These are phyloP conservation scores for Hydriomena furcata DNA, from an alignment of 2,888 invertebrate genomes.

Conservation along the genomic window DNA sequence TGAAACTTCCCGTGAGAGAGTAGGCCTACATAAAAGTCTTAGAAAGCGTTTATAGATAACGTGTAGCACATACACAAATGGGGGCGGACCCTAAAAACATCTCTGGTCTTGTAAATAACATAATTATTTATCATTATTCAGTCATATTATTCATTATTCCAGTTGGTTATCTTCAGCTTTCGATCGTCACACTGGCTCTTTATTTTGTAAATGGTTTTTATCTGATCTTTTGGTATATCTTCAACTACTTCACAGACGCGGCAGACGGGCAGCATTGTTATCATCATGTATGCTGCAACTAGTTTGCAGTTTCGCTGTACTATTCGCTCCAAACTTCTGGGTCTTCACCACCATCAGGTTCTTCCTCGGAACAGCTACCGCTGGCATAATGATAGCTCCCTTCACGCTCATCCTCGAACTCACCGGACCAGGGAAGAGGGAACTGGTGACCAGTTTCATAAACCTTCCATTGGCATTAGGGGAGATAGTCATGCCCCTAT, in stretches of 20 bases:
- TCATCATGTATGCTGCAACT: conserved; percentile 85
- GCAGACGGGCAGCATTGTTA: conserved; percentile 87
- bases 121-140: too few relatives aligned
- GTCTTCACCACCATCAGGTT: conserved; percentile 85
- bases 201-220: too few relatives aligned
- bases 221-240: too few relatives aligned
- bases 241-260: conserved; percentile 82
- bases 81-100: too few relatives aligned
- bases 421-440: conserved; percentile 73
- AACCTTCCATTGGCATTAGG: conserved; percentile 85
- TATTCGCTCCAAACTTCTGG: conserved; percentile 82
- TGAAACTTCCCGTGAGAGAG: too few relatives aligned
- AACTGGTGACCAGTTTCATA: conserved; percentile 78
- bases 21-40: too few relatives aligned
- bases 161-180: too few relatives aligned
- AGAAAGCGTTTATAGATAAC: too few relatives aligned
- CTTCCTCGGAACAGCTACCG: conserved; percentile 86
- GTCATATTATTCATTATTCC: too few relatives aligned
- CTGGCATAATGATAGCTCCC: conserved; percentile 89
- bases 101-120: too few relatives aligned
- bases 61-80: too few relatives aligned
- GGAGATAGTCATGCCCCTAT: conserved; percentile 82
- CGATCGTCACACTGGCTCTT: too few relatives aligned
- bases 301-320: conserved; percentile 84
- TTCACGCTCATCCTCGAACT: conserved; percentile 85